phyloP scores from a whole-genome alignment of 1,140 invertebrate genomes.

The Trachymyrmex septentrionalis region DNA sequence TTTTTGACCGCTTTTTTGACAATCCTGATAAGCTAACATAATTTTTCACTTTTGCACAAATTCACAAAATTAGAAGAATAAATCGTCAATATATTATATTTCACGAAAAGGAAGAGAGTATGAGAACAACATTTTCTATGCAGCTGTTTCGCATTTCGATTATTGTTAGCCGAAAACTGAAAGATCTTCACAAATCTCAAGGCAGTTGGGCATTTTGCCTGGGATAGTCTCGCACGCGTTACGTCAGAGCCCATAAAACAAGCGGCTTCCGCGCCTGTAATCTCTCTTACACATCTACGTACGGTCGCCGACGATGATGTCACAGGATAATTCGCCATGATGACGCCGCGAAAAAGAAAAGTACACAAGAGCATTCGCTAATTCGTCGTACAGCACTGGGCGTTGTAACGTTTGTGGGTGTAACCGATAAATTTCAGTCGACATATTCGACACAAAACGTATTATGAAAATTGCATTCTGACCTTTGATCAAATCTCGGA shows the following conservation, averaged over 20 bases:
- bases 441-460: neutral
- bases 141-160: neutral
- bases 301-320: conserved; percentile 67
- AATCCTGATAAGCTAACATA: neutral
- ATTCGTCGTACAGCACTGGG: neutral
- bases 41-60: conserved; percentile 6
- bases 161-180: conserved; percentile 15
- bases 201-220: conserved; percentile 21
- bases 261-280: conserved; percentile 16
- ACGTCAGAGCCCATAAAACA: conserved; percentile 63
- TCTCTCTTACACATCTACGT: conserved; percentile 24
- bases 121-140: neutral
- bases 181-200: conserved; percentile 6
- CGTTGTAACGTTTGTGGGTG: neutral
- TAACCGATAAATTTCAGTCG: conserved; percentile 20
- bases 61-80: neutral
- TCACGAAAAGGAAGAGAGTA: neutral
- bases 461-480: conserved; percentile 48
- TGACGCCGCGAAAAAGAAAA: conserved; percentile 48
- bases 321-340: conserved; percentile 68
- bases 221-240: conserved; percentile 62
- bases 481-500: conserved; percentile 50
- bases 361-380: conserved; percentile 24
- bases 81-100: neutral
- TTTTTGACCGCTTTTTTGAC: too few relatives aligned